Evolutionary conservation across 2,113 vertebrate genomes (phyloP).

Genomic region (Deroptyus accipitrinus): DNA sequence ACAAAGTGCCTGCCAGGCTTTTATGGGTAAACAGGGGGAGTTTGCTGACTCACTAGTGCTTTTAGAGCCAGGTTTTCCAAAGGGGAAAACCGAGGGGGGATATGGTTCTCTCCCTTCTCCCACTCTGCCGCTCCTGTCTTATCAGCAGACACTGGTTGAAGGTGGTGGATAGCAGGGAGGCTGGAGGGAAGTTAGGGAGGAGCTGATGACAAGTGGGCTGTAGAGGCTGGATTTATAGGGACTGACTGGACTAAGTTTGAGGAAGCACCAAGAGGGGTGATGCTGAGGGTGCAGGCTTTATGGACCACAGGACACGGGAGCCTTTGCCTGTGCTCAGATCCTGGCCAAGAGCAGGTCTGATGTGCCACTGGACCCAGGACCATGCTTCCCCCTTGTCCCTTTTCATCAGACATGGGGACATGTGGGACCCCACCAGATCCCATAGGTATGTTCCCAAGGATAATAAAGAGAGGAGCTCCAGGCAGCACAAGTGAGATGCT

Average conservation of each 20-base stretch:
- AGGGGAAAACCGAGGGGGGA: rapidly evolving
- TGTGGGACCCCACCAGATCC: rapidly evolving
- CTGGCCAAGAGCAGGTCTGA: not conserved
- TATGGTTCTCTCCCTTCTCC: not conserved
- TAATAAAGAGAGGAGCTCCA: not conserved
- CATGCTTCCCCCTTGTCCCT: rapidly evolving
- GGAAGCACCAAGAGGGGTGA: rapidly evolving
- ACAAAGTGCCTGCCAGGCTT: rapidly evolving
- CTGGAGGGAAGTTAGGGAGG: not conserved
- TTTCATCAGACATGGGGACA: rapidly evolving
- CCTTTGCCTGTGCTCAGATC: not conserved
- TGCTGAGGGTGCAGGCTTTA: not conserved
- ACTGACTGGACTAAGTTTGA: conserved; percentile 44
- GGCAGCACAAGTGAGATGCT: not conserved
- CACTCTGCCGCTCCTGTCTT: not conserved
- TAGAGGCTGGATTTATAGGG: conserved; percentile 11
- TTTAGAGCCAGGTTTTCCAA: not conserved
- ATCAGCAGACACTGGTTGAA: not conserved
- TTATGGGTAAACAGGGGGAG: not conserved
- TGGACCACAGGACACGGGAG: rapidly evolving
- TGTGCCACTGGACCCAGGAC: not conserved
- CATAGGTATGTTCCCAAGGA: not conserved
- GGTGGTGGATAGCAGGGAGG: not conserved
- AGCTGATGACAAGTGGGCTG: not conserved
- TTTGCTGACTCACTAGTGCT: not conserved